Evolutionary conservation across 2,797 vertebrate species (phyloP).

Genomic region (Amazonetta brasiliensis): DNA sequence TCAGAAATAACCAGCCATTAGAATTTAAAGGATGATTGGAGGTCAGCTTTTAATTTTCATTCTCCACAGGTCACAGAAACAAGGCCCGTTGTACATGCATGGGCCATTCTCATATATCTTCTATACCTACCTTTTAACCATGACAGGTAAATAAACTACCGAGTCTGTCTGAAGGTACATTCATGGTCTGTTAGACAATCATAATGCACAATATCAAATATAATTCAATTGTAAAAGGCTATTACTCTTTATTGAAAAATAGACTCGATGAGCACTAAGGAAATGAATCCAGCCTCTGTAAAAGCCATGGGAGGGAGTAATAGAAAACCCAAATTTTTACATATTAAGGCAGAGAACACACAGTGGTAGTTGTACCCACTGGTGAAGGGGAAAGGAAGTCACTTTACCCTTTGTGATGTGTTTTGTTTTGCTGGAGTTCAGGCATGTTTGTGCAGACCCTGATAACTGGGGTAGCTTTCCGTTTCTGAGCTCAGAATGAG

Average conservation of each 20-base stretch:
- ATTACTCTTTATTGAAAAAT: constrained; percentile 33
- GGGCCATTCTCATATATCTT: constrained; percentile 64
- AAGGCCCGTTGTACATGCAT: background rate
- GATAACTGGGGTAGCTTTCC: background rate
- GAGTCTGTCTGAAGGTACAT: background rate
- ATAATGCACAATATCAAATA: constrained; percentile 64
- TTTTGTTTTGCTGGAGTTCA: background rate
- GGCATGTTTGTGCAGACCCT: background rate
- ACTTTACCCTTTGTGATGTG: background rate
- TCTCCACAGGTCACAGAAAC: constrained; percentile 18
- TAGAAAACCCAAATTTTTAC: background rate
- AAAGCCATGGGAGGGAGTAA: background rate
- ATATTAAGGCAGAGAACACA: background rate
- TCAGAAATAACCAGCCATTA: background rate
- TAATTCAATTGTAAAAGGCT: constrained; percentile 1
- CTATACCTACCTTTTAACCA: background rate
- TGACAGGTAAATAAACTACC: constrained; percentile 53
- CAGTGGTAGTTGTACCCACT: background rate
- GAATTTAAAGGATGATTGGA: background rate
- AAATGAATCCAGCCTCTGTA: background rate
- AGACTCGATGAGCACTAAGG: constrained; percentile 2
- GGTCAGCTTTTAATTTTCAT: background rate
- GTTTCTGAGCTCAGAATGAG: background rate
- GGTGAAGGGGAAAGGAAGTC: background rate
- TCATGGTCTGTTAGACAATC: constrained; percentile 64